Percentiles rank a stretch among this genome's conserved stretches.
Evolutionary conservation across 2,888 invertebrate genomes (phyloP).

Genomic region (Matsumyia berberina): DNA sequence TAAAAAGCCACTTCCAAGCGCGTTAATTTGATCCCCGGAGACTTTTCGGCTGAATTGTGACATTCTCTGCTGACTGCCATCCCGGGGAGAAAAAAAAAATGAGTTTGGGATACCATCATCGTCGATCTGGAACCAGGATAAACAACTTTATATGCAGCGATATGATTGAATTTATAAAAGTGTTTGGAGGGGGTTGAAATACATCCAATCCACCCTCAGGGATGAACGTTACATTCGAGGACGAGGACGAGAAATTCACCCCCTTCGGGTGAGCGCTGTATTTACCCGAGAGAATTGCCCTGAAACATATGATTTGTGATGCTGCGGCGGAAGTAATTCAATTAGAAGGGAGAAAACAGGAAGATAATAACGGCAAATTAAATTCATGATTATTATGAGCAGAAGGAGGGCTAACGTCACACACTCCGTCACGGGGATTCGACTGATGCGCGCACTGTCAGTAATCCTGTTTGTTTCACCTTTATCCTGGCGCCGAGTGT

Average conservation of each 20-base stretch:
- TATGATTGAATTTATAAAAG: conserved; percentile 77
- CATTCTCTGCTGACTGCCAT: conserved; percentile 32
- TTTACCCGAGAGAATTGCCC: conserved; percentile 59
- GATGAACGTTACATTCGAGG: too few relatives aligned
- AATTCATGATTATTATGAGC: conserved; percentile 67
- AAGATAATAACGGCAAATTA: conserved; percentile 75
- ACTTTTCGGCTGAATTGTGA: conserved; percentile 47
- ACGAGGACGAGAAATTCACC: conserved; percentile 8
- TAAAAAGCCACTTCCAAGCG: conserved; percentile 78
- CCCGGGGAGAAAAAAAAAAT: too few relatives aligned
- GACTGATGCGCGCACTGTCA: conserved; percentile 16
- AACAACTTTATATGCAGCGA: conserved; percentile 68
- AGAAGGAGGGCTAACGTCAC: conserved; percentile 43
- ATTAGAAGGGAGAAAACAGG: conserved; percentile 56
- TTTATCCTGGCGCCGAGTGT: conserved; percentile 45
- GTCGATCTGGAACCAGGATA: conserved; percentile 62
- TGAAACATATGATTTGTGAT: conserved; percentile 75
- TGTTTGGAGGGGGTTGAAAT: too few relatives aligned
- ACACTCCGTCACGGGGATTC: conserved; percentile 57
- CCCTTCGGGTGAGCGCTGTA: conserved; percentile 27
- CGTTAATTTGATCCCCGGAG: conserved; percentile 78
- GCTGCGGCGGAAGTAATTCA: conserved; percentile 69
- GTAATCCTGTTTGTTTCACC: conserved; percentile 71
- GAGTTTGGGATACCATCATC: background rate
- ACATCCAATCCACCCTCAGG: conserved; percentile 56